Evolutionary conservation across 1,140 invertebrate genomes (phyloP), one percentile per base, ranked within the genome.

Genomic region (Cylas formicarius): DNA sequence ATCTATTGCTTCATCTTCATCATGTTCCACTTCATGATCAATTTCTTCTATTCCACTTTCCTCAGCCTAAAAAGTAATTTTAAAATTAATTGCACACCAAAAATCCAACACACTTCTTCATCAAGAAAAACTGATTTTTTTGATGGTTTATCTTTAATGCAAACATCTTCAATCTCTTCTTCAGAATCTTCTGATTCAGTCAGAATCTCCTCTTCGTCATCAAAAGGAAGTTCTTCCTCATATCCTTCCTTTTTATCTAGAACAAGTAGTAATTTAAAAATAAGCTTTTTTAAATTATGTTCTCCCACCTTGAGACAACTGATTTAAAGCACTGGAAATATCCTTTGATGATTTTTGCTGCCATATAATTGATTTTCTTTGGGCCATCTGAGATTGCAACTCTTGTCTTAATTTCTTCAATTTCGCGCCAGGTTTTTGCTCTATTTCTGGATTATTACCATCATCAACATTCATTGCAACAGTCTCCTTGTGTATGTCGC

Each of bases 341-440:
- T 71, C 68, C 33, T 68, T 63, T 42, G 67, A 61, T 19, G 69
- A 41, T 48, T 74, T 74, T 51, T 78, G 73, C 48, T 75, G 71
- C 76, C 80, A 81, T 57, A 81, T 72, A 40, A 79, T 64, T 16
- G 71, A 69, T 32, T 79, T 66, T 50, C 75, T 74, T 26, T 70
- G 64, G 1, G 70, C 69, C 54, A 86, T 84, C 67, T 77, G 65
- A 11, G 73, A 63, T 55, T 79, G 72, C 6, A 86, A 64, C 51
- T 74, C 71, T 48, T 77, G 72, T 60, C 74, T 77, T 23, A 85
- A 63, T 48, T 73, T 72, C 23, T 70, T 55, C 34, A 79, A 66
- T 57, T 16, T 49, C 4, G 69, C 70, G 1, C 81, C 81, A 24
- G 81, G 81, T 60, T 74, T 76, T 18, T 69, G 60, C 53, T 65